Evolutionary conservation across 2,888 invertebrate genomes (phyloP), one percentile per base, ranked within the genome.

Genomic region (Nysson spinosus): DNA sequence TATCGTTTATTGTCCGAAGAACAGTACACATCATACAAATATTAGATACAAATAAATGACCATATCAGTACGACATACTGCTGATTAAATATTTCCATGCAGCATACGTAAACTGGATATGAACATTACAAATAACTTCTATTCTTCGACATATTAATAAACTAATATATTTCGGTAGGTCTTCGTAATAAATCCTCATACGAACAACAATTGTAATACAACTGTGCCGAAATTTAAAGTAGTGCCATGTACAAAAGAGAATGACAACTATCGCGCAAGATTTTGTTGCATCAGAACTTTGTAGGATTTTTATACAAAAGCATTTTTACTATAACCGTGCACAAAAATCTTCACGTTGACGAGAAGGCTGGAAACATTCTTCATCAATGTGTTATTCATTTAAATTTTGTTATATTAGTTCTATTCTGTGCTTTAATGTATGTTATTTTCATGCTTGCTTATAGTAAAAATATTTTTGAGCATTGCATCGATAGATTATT

Each of bases 241-340:
- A 52, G 51, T 64, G 58, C 40, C 64, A 72, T 65, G 50, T 65
- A 61, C 35, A 61, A 54, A 64, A 16, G 9, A 7, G n/a, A 14
- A 14, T 9, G 44, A 54, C 22, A 28, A 43, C 54, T 49, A 16
- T 39, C 40, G 35, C 37, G 40, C 44, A 56, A 39, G 56, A 47
- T 62, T 70, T 56, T 40, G 26, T 42, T 30, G 34, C 9, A 52
- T 57, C 24, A 16, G 17, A 11, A 30, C n/a, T 69, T 66, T 66
- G 26, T 63, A 75, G 32, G n/a, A 50, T 32, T 75, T 72, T 70
- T 60, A 60, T 72, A 72, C 71, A 40, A 34, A 4, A 7, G 1
- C 28, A 16, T 37, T 56, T 57, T 72, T 35, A 28, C 19, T 51
- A 40, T 34, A 44, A 58, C 40, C 30, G 16, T 44, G 17, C 4